A percentile compares a stretch with the other conserved stretches of the same genome.
Evolutionary conservation across 2,113 vertebrate genomes (phyloP).

Genomic region (Raja brachyura): DNA sequence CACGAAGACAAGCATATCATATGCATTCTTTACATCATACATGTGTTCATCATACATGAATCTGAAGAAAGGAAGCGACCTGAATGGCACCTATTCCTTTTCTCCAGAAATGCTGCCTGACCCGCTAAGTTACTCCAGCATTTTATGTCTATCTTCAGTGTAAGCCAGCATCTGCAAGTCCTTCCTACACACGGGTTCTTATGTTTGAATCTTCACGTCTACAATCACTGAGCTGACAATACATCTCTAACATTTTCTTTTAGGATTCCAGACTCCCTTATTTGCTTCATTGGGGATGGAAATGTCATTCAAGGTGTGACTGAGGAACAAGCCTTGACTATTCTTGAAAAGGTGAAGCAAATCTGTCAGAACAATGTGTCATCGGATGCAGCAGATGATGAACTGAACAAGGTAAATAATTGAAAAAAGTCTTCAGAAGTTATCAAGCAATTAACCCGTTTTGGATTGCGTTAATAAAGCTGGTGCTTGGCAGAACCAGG

Average conservation of each 20-base stretch:
- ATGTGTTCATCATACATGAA: too few species aligned
- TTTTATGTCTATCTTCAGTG: too few species aligned
- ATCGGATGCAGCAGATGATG: not conserved
- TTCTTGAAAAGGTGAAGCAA: not conserved
- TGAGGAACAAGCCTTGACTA: not conserved
- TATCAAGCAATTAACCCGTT: too few species aligned
- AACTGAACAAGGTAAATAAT: slow-evolving; percentile 7
- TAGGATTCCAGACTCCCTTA: slow-evolving; percentile 41
- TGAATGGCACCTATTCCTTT: too few species aligned
- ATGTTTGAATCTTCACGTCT: not conserved
- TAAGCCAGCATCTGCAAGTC: too few species aligned
- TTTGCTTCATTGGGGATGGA: slow-evolving; percentile 34
- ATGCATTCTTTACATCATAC: too few species aligned
- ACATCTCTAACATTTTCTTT: not conserved
- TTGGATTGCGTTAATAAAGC: too few species aligned
- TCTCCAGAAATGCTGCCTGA: too few species aligned
- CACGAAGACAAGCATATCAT: too few species aligned
- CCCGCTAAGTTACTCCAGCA: too few species aligned
- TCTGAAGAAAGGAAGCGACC: too few species aligned
- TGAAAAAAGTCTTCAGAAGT: not conserved
- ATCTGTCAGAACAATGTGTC: not conserved
- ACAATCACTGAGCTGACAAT: not conserved
- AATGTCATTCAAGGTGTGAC: not conserved
- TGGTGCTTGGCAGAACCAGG: not conserved
- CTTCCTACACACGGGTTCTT: too few species aligned